Evolutionary conservation across 2,113 vertebrate species (phyloP), one percentile per base, ranked within the genome.

Genomic region (Narcine bancroftii): DNA sequence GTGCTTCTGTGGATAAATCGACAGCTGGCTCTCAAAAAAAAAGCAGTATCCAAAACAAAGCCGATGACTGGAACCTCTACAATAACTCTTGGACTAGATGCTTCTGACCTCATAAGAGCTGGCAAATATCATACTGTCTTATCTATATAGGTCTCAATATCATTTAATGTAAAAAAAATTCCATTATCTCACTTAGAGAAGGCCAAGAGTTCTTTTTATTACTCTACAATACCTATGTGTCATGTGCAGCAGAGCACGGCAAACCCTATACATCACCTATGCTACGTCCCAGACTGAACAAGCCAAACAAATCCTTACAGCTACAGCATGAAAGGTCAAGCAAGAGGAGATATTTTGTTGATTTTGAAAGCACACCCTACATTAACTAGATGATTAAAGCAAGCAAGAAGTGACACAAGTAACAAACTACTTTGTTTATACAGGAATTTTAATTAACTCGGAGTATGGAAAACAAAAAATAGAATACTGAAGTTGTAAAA

Each of bases 101-200:
- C 39, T 91, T 36, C 89, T 91, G 89, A 91, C 89, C 89, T 91
- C 89, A 13, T 91, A 91, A 91, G 65, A 47, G 89, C 89, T 71
- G 65, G 89, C 89, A 91, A 91, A 47, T 91, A 91, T 71, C 89
- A 91, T 69, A 91, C 63, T 47, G 63, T 91, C 63, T 91, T 91
- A 91, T 91, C 89, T 91, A 91, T 91, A 71, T 91, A 69, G 89
- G 89, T 91, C 89, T 91, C 89, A 69, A 69, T 91, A 69, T 91
- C 89, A 47, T 91, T 91, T 91, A 91, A 91, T 91, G 89, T 71
- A 91, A 91, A 91, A 91, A 91, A 91, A 91, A 91, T 91, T 91
- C 65, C 65, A 91, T 91, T 91, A 91, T 91, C 89, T 91, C 65
- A 91, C 89, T 91, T 91, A 91, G 89, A 91, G 89, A 91, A 91